These are phyloP conservation scores for Mesoclemmys tuberculata DNA, from an alignment of 2,113 vertebrate genomes.

Conservation along the genomic window DNA sequence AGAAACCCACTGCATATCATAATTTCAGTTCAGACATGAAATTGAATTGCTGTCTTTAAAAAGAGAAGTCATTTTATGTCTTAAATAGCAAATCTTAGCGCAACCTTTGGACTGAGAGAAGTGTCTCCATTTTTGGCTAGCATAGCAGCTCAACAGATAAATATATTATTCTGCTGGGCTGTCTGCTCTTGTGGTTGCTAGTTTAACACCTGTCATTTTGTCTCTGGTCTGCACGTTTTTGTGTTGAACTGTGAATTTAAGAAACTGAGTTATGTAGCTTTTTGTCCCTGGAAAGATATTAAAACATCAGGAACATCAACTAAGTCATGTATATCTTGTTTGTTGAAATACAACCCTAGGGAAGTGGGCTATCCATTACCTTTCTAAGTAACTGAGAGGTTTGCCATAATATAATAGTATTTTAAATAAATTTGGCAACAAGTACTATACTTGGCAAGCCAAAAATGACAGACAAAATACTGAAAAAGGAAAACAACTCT, in stretches of 20 bases:
- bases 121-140: constrained; percentile 64
- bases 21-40: constrained; percentile 70
- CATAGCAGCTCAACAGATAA: constrained; percentile 54
- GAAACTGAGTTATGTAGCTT: neutral
- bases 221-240: neutral
- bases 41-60: constrained; percentile 76
- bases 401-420: neutral
- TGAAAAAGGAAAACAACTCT: fast-evolving
- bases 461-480: neutral
- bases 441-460: neutral
- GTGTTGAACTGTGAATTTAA: neutral
- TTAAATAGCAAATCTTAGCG: constrained; percentile 74
- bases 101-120: constrained; percentile 71
- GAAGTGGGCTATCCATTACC: neutral
- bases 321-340: neutral
- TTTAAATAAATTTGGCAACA: neutral
- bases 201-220: constrained; percentile 50
- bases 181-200: constrained; percentile 48
- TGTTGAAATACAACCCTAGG: neutral
- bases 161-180: constrained; percentile 53
- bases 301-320: neutral
- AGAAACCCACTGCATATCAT: constrained; percentile 66
- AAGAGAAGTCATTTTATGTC: constrained; percentile 72
- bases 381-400: neutral
- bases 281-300: neutral